A percentile compares a stretch with the other conserved stretches of the same genome.
Conservation (phyloP, 1,140 invertebrate species). For the Sarcophaga bullata region DNA sequence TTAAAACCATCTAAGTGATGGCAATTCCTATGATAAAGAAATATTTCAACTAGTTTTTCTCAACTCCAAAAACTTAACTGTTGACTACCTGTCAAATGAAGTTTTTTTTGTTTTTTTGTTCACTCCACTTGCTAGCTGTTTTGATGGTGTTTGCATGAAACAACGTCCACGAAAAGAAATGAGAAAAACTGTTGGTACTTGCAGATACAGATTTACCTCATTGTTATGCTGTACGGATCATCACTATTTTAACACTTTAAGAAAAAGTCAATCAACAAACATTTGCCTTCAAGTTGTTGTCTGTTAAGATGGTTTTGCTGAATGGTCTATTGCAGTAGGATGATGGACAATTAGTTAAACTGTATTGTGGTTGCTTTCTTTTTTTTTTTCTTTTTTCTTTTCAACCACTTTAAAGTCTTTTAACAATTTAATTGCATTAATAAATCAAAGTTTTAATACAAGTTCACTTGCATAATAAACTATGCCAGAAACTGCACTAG, state of each 20-base stretch:
- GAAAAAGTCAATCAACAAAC: constrained; percentile 18
- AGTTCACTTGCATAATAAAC: constrained; percentile 10
- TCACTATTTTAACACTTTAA: constrained; percentile 9
- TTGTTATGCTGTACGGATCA: neutral
- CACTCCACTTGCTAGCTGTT: neutral
- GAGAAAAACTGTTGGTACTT: neutral
- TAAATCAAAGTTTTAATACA: constrained; percentile 19
- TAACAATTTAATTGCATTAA: constrained; percentile 31
- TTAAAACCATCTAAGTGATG: neutral
- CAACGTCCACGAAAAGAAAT: neutral
- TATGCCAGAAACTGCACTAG: no score
- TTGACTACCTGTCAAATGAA: neutral
- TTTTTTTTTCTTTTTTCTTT: neutral
- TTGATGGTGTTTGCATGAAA: no score
- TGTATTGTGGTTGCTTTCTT: neutral
- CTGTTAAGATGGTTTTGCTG: neutral
- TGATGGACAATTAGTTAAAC: constrained; percentile 29
- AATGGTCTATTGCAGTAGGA: neutral
- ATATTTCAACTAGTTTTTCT: constrained; percentile 1
- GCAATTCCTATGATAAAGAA: neutral
- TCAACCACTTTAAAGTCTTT: neutral
- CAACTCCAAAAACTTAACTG: constrained; percentile 1
- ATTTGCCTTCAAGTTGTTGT: neutral
- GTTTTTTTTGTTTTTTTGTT: neutral
- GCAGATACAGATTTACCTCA: neutral